Evolutionary conservation across 2,888 invertebrate genomes (phyloP).

Genomic region (Drosophila cracens): DNA sequence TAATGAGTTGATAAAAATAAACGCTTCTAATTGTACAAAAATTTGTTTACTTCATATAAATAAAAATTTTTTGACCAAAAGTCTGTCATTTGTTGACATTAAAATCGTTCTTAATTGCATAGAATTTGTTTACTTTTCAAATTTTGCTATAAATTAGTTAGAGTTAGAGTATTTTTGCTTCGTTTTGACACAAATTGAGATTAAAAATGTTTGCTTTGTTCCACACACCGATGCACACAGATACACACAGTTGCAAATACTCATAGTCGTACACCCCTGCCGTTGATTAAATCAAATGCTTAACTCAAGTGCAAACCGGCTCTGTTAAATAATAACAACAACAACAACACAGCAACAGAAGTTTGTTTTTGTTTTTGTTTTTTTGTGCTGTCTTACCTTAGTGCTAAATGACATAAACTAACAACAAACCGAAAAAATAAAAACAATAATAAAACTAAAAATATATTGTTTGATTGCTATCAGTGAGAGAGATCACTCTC

Average conservation of each 20-base stretch:
- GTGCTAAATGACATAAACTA: conserved; percentile 39
- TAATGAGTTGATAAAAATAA: background rate
- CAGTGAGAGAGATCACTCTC: conserved; percentile 26
- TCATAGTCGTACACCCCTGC: conserved; percentile 46
- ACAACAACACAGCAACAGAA: conserved; percentile 6
- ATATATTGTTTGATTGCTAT: conserved; percentile 55
- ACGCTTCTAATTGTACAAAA: background rate
- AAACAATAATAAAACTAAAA: conserved; percentile 37
- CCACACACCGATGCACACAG: background rate
- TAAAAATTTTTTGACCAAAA: background rate
- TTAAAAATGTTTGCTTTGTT: conserved; percentile 12
- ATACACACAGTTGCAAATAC: conserved; percentile 18
- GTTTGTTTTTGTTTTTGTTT: conserved; percentile 45
- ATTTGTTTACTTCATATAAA: background rate
- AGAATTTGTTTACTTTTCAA: background rate
- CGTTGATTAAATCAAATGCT: conserved; percentile 67
- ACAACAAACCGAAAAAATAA: conserved; percentile 19
- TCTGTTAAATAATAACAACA: conserved; percentile 64
- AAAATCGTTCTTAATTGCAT: background rate
- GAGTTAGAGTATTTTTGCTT: conserved; percentile 24
- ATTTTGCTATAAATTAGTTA: background rate
- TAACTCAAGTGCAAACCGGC: conserved; percentile 75
- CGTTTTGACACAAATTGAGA: conserved; percentile 18
- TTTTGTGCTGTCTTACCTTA: conserved; percentile 21
- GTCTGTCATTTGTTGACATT: background rate